phyloP scores from a whole-genome alignment of 2,113 vertebrate species.

The Tachysurus vachellii region DNA sequence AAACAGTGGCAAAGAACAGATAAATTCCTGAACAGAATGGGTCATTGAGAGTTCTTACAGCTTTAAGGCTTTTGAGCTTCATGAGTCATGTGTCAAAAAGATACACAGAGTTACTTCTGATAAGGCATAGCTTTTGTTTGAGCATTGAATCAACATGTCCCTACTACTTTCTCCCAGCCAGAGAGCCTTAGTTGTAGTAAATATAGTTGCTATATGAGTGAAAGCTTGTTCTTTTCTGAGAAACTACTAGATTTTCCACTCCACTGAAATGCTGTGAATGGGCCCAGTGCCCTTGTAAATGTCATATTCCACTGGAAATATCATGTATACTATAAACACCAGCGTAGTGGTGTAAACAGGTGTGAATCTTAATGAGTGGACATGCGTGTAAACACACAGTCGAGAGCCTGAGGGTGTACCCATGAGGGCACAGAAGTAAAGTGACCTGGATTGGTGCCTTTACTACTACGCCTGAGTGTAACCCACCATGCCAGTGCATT shows the following conservation, averaged over 20 bases:
- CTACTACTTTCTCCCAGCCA: constrained; percentile 16
- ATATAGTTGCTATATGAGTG: background rate
- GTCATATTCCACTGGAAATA: constrained; percentile 41
- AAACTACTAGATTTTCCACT: constrained; percentile 41
- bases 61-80: constrained; percentile 22
- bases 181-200: background rate
- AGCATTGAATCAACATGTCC: constrained; percentile 10
- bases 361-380: constrained; percentile 43
- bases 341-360: constrained; percentile 45
- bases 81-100: constrained; percentile 2
- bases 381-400: constrained; percentile 24
- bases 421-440: constrained; percentile 37
- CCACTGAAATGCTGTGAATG: constrained; percentile 33
- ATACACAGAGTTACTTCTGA: background rate
- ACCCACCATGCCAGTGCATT: constrained; percentile 20
- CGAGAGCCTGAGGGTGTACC: constrained; percentile 32
- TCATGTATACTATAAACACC: constrained; percentile 56
- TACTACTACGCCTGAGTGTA: constrained; percentile 24
- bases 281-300: constrained; percentile 27
- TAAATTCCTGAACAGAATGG: constrained; percentile 7
- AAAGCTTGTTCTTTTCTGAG: constrained; percentile 32
- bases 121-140: background rate
- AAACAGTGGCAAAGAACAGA: constrained; percentile 21
- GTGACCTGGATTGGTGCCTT: constrained; percentile 27
- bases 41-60: background rate